phyloP scores from a whole-genome alignment of 1,140 invertebrate genomes.

The Bombus vancouverensis region DNA sequence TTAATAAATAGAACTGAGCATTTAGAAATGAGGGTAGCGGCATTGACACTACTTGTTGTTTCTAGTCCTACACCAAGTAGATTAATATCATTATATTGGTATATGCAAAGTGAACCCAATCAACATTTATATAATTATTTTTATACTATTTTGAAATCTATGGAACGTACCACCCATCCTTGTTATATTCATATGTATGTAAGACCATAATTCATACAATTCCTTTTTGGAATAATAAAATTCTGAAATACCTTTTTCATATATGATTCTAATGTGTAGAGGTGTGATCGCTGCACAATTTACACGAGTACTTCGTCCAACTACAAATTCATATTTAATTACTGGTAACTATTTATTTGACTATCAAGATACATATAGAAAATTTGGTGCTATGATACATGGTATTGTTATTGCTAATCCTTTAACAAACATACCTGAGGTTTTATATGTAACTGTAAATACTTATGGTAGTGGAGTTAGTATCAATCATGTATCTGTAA shows the following conservation, averaged over 20 bases:
- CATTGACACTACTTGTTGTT: constrained; percentile 85
- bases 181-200: constrained; percentile 85
- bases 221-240: not conserved
- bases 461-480: constrained; percentile 84
- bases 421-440: constrained; percentile 84
- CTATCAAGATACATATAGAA: constrained; percentile 84
- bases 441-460: constrained; percentile 84
- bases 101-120: constrained; percentile 85
- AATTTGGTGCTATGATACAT: constrained; percentile 85
- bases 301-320: constrained; percentile 82
- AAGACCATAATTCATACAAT: constrained; percentile 10
- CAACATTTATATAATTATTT: constrained; percentile 88
- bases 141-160: constrained; percentile 87
- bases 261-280: constrained; percentile 69
- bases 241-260: not conserved
- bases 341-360: constrained; percentile 87
- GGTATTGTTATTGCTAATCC: constrained; percentile 85
- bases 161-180: constrained; percentile 86
- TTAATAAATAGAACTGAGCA: constrained; percentile 87
- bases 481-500: constrained; percentile 83
- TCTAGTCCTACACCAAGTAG: constrained; percentile 85
- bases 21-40: constrained; percentile 86
- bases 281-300: constrained; percentile 85
- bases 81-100: constrained; percentile 87
- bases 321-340: constrained; percentile 81